A percentile compares a stretch with the other conserved stretches of the same genome.
phyloP scores from a whole-genome alignment of 2,797 vertebrate genomes.

The Vireo griseus region DNA sequence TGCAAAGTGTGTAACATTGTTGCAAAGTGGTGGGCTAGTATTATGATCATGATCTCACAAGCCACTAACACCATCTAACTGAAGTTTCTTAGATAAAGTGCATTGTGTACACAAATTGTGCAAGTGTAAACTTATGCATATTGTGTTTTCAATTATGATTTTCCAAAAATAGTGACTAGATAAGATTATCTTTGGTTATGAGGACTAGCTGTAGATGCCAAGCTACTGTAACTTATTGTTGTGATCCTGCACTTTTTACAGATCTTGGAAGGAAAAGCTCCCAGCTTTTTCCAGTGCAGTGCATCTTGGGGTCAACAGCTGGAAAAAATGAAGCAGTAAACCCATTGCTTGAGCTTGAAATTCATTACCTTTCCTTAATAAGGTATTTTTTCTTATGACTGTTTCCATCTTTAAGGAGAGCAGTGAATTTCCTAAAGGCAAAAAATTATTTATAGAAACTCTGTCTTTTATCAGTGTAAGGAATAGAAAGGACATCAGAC shows the following conservation, averaged over 20 bases:
- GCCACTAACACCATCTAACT: neutral
- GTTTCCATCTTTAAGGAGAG: neutral
- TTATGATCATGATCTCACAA: neutral
- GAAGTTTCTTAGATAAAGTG: neutral
- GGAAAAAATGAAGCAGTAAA: neutral
- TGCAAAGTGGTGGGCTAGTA: neutral
- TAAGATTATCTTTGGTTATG: neutral
- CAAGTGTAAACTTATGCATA: neutral
- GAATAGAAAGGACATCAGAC: neutral
- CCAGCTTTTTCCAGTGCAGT: neutral
- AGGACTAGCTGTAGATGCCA: neutral
- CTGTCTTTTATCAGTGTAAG: neutral
- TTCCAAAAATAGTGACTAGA: neutral
- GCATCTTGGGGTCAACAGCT: neutral
- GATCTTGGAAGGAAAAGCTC: neutral
- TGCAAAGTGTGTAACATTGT: neutral
- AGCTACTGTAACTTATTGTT: neutral
- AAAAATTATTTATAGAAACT: neutral
- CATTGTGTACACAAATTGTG: neutral
- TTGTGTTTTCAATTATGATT: neutral
- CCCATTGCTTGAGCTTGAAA: neutral
- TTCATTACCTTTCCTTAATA: neutral
- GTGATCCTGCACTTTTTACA: neutral
- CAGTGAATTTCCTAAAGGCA: neutral
- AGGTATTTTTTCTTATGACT: neutral